These are phyloP conservation scores for Aplysia californica DNA, from an alignment of 1,140 invertebrate species.

Conservation along the genomic window DNA sequence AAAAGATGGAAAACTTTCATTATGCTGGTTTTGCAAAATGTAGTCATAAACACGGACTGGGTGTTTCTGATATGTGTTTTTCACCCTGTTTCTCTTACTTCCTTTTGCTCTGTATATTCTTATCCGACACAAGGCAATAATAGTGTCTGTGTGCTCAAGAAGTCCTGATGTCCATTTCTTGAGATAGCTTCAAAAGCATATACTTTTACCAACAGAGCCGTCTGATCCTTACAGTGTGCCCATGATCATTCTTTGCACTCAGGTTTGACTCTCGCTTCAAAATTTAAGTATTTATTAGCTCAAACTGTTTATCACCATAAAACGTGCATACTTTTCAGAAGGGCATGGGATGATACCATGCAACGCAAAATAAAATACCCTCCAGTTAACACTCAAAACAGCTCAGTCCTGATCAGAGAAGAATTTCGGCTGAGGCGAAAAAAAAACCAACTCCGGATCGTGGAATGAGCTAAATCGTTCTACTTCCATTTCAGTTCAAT, in stretches of 20 bases:
- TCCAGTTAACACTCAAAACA: not conserved
- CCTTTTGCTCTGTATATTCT: not conserved
- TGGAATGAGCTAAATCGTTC: too few relatives aligned
- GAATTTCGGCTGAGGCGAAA: not conserved
- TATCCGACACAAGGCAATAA: too few relatives aligned
- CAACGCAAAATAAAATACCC: not conserved
- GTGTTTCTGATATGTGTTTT: not conserved
- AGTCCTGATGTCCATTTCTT: too few relatives aligned
- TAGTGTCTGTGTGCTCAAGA: too few relatives aligned
- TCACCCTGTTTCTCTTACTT: not conserved
- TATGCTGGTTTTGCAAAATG: not conserved
- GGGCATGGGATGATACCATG: not conserved
- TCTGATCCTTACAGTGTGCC: not conserved
- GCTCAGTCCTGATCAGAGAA: not conserved
- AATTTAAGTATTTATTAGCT: not conserved
- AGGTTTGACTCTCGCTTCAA: not conserved
- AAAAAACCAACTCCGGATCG: not conserved
- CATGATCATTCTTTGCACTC: not conserved
- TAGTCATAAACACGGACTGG: not conserved
- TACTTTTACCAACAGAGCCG: not conserved
- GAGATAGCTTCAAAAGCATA: not conserved
- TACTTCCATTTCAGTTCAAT: too few relatives aligned
- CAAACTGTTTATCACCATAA: too few relatives aligned
- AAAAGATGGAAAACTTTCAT: not conserved
- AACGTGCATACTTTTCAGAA: not conserved